These are phyloP conservation scores for Drosophila arawakana DNA, from an alignment of 1,140 invertebrate genomes.

Conservation along the genomic window DNA sequence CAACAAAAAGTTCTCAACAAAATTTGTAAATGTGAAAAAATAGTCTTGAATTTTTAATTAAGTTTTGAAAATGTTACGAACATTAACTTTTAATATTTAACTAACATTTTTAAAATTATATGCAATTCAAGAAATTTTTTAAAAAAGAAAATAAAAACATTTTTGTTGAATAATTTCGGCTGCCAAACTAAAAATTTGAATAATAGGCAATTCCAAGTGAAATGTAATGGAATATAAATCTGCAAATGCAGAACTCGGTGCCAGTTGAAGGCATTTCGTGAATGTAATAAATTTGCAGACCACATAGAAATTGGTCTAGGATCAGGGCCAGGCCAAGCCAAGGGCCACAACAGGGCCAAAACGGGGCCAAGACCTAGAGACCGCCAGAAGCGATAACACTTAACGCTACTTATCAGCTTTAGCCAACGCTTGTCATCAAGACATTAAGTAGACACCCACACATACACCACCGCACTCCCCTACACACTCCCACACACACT, in stretches of 20 bases:
- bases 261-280: constrained; percentile 13
- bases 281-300: constrained; percentile 49
- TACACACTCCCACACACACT: no score
- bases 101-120: no score
- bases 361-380: background rate
- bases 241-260: background rate
- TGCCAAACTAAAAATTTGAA: background rate
- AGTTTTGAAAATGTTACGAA: no score
- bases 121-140: no score
- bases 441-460: constrained; percentile 45
- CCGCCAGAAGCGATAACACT: constrained; percentile 57
- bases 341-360: background rate
- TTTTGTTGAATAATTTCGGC: background rate
- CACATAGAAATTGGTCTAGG: background rate
- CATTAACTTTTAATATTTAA: no score
- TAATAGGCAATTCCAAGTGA: constrained; percentile 2
- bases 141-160: no score
- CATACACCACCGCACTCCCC: background rate
- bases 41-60: no score
- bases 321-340: background rate
- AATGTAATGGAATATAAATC: background rate
- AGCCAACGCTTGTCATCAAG: constrained; percentile 58
- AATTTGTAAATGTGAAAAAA: no score
- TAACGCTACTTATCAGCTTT: constrained; percentile 63
- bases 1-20: no score